Percentiles rank a stretch among this genome's conserved stretches.
These are phyloP conservation scores for Bostrychus sinensis DNA, from an alignment of 2,113 vertebrate genomes.

Conservation along the genomic window DNA sequence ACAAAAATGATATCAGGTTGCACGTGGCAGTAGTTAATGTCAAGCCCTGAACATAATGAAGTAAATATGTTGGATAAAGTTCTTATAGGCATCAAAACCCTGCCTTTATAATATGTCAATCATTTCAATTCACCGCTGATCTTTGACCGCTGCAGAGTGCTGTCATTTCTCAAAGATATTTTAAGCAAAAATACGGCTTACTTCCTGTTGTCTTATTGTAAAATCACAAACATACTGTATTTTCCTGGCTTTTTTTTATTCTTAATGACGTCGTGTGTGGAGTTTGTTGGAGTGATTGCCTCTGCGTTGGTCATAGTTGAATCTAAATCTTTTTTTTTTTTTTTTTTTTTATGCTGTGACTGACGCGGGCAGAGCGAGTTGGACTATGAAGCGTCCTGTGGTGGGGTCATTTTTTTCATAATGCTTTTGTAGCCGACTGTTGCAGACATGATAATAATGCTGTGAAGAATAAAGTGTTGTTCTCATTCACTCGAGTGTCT, in stretches of 20 bases:
- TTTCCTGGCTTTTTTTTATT: slow-evolving; percentile 41
- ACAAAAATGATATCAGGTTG: no score
- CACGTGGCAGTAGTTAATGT: no score
- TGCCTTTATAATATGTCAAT: slow-evolving; percentile 25
- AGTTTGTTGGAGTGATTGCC: slow-evolving; percentile 30
- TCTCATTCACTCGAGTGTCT: slow-evolving; percentile 9
- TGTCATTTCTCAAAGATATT: slow-evolving; percentile 34
- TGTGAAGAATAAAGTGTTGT: slow-evolving; percentile 77
- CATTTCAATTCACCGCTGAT: slow-evolving; percentile 55
- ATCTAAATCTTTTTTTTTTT: slow-evolving; percentile 41
- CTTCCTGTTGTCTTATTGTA: slow-evolving; percentile 57
- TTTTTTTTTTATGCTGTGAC: slow-evolving; percentile 55
- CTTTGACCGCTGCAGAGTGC: slow-evolving; percentile 19
- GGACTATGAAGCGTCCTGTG: slow-evolving; percentile 53
- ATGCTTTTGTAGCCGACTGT: slow-evolving; percentile 71
- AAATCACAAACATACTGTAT: slow-evolving; percentile 66
- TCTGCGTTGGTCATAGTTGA: slow-evolving; percentile 43
- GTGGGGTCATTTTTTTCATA: slow-evolving; percentile 71
- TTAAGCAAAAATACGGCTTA: slow-evolving; percentile 40
- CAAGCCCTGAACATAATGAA: no score
- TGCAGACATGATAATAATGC: slow-evolving; percentile 57
- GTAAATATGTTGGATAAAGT: no score
- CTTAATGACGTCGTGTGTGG: slow-evolving; percentile 39
- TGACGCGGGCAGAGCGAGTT: slow-evolving; percentile 48
- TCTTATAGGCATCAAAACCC: neutral